Evolutionary conservation across 1,140 invertebrate genomes (phyloP).

Genomic region (Homarus americanus): DNA sequence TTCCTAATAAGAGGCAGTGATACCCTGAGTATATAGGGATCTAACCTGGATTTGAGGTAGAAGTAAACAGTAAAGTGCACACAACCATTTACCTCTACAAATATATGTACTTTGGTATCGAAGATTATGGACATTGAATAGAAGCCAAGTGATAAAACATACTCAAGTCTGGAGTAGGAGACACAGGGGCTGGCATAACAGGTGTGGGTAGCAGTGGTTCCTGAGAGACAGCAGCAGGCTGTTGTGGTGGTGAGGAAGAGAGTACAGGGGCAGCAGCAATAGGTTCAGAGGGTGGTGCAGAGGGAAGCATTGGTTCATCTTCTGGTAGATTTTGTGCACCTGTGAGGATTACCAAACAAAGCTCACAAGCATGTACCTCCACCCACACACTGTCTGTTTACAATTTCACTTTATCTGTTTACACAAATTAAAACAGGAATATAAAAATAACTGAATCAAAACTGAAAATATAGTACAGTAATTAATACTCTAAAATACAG

Average conservation of each 20-base stretch:
- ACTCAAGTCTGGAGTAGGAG: constrained; percentile 41
- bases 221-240: not conserved
- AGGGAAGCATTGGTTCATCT: constrained; percentile 1
- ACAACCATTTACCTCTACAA: no score
- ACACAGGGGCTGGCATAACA: constrained; percentile 26
- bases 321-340: not conserved
- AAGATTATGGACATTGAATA: not conserved
- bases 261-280: not conserved
- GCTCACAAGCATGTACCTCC: not conserved
- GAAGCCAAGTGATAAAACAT: constrained; percentile 17
- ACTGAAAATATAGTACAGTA: no score
- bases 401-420: no score
- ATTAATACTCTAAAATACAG: no score
- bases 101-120: no score
- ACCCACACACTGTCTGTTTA: no score
- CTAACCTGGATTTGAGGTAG: not conserved
- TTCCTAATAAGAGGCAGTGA: not conserved
- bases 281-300: not conserved
- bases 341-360: not conserved
- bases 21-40: not conserved
- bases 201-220: constrained; percentile 18
- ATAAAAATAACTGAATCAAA: no score
- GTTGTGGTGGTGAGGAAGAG: not conserved
- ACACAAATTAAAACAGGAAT: no score
- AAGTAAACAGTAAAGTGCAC: not conserved